Evolutionary conservation across 2,797 vertebrate species (phyloP).

Genomic region (Pagetopsis macropterus): DNA sequence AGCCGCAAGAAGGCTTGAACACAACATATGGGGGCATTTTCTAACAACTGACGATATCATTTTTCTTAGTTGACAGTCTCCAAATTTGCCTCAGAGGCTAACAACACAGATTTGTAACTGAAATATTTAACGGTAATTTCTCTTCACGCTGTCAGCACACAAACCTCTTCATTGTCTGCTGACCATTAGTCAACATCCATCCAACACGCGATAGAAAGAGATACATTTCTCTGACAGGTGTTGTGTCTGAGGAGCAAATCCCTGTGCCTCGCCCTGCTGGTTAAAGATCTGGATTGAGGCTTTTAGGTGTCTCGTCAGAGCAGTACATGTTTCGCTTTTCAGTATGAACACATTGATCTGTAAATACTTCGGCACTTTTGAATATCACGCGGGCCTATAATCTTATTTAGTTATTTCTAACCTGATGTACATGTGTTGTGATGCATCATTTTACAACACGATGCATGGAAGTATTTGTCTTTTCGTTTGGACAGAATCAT

Average conservation of each 20-base stretch:
- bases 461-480: neutral
- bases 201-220: constrained; percentile 18
- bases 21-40: constrained; percentile 15
- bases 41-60: constrained; percentile 7
- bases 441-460: neutral
- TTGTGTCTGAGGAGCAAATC: constrained; percentile 24
- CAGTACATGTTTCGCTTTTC: constrained; percentile 11
- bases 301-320: constrained; percentile 14
- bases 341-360: constrained; percentile 30
- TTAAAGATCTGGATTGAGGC: constrained; percentile 42
- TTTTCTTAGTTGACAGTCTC: constrained; percentile 28
- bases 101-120: constrained; percentile 15
- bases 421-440: neutral
- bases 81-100: constrained; percentile 29
- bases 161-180: constrained; percentile 23
- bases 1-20: neutral
- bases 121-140: constrained; percentile 45
- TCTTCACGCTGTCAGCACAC: constrained; percentile 12
- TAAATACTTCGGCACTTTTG: constrained; percentile 9
- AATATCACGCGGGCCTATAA: neutral
- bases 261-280: constrained; percentile 3
- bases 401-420: neutral
- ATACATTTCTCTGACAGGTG: constrained; percentile 44
- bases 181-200: constrained; percentile 49
- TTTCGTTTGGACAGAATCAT: neutral